These are phyloP conservation scores for Zosterops lateralis DNA, from an alignment of 2,113 vertebrate genomes.

Conservation along the genomic window DNA sequence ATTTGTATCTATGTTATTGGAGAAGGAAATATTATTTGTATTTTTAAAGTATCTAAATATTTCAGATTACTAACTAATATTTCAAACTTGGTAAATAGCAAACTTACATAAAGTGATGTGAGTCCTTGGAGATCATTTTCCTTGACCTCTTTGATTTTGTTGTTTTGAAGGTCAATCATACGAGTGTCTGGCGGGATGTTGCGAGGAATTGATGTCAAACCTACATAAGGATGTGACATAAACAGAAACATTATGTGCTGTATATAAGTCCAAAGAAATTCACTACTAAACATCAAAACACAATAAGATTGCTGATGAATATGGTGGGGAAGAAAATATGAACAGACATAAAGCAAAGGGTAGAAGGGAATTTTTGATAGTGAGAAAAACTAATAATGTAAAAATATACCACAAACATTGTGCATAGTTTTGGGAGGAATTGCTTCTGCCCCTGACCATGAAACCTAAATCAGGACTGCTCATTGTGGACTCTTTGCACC, in stretches of 20 bases:
- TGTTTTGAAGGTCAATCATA: constrained; percentile 97
- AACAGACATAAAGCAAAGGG: not conserved
- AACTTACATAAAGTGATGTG: constrained; percentile 84
- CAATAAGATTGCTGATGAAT: not conserved
- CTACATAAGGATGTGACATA: constrained; percentile 66
- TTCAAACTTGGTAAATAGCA: not conserved
- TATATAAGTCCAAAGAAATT: not conserved
- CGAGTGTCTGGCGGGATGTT: constrained; percentile 89
- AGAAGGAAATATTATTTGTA: not conserved
- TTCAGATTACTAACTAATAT: not conserved
- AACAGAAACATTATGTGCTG: not conserved
- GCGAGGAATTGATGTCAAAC: constrained; percentile 85
- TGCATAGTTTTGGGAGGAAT: not conserved
- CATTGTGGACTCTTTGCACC: not conserved
- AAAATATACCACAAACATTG: fast-evolving
- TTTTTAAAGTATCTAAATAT: not conserved
- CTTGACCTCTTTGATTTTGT: constrained; percentile 94
- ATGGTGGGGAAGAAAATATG: not conserved
- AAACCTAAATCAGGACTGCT: not conserved
- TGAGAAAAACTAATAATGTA: not conserved
- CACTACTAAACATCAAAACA: not conserved
- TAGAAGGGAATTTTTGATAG: not conserved
- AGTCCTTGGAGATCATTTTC: constrained; percentile 93
- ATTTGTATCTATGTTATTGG: not conserved
- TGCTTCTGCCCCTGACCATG: not conserved